Conservation (phyloP, 2,113 vertebrate species). For the Bagarius yarrelli region DNA sequence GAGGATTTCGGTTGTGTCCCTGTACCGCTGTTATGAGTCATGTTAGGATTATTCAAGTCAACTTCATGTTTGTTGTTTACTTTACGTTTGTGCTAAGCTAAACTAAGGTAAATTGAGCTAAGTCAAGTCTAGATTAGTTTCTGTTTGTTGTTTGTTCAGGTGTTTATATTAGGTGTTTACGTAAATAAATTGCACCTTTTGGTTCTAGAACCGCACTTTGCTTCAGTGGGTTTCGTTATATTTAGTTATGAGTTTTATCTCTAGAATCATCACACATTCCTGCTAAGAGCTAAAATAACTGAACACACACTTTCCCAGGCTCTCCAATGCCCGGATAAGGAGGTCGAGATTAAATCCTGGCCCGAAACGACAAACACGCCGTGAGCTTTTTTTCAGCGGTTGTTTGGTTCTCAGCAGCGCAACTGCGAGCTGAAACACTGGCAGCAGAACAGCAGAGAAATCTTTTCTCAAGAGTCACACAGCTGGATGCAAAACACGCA, state of each 20-base stretch:
- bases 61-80: no score
- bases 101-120: no score
- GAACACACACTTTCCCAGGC: background rate
- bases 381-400: background rate
- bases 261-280: background rate
- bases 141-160: no score
- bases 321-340: conserved; percentile 3
- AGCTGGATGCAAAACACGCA: background rate
- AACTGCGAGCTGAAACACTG: conserved; percentile 9
- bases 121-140: no score
- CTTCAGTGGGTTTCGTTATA: no score
- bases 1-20: no score
- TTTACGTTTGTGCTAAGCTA: no score
- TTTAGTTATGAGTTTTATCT: background rate
- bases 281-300: background rate
- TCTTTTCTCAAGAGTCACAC: background rate
- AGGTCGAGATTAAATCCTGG: conserved; percentile 1
- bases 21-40: no score
- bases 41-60: no score
- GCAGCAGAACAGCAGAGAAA: background rate
- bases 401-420: background rate
- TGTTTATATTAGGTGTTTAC: no score
- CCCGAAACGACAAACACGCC: background rate
- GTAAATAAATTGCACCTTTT: no score
- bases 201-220: no score